A percentile compares a stretch with the other conserved stretches of the same genome.
Conservation (phyloP, 2,797 vertebrate genomes). For the Bryconaethiops microstoma region DNA sequence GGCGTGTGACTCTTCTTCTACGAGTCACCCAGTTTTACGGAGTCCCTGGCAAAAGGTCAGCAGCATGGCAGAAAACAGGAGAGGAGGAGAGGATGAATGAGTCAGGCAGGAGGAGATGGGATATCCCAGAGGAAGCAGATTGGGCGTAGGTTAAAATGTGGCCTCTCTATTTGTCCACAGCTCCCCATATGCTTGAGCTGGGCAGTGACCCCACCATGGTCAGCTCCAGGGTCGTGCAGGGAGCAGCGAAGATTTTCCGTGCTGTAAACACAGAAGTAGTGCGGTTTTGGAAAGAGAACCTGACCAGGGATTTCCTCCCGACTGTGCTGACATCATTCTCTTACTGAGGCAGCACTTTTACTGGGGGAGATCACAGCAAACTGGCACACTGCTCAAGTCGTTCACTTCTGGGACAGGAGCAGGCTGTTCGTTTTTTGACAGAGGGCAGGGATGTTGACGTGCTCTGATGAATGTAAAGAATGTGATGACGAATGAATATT, state of each 20-base stretch:
- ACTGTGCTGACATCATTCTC: conserved; percentile 48
- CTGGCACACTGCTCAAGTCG: conserved; percentile 3
- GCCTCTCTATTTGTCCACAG: conserved; percentile 36
- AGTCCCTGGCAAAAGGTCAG: conserved; percentile 54
- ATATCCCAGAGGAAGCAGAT: conserved; percentile 55
- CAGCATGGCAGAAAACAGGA: conserved; percentile 66
- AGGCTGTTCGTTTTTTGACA: conserved; percentile 24
- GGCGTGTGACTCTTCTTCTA: conserved; percentile 38
- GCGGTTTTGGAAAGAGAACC: conserved; percentile 59
- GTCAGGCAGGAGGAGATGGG: conserved; percentile 57
- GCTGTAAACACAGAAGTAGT: conserved; percentile 42
- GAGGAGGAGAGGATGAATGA: conserved; percentile 60
- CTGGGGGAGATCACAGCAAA: conserved; percentile 18
- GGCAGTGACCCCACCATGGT: not conserved
- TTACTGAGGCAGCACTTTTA: conserved; percentile 26
- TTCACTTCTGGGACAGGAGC: conserved; percentile 24
- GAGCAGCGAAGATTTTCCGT: conserved; percentile 66
- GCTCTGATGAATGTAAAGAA: conserved; percentile 22
- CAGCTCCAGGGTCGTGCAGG: conserved; percentile 50
- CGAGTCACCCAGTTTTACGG: conserved; percentile 31
- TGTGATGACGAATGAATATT: conserved; percentile 26
- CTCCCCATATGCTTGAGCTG: conserved; percentile 10
- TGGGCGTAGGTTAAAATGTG: conserved; percentile 31
- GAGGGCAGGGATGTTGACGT: conserved; percentile 23
- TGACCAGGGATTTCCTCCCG: conserved; percentile 73